Base-by-base conservation (phyloP, 2,797 vertebrate genomes). In the Scleropages formosus region DNA sequence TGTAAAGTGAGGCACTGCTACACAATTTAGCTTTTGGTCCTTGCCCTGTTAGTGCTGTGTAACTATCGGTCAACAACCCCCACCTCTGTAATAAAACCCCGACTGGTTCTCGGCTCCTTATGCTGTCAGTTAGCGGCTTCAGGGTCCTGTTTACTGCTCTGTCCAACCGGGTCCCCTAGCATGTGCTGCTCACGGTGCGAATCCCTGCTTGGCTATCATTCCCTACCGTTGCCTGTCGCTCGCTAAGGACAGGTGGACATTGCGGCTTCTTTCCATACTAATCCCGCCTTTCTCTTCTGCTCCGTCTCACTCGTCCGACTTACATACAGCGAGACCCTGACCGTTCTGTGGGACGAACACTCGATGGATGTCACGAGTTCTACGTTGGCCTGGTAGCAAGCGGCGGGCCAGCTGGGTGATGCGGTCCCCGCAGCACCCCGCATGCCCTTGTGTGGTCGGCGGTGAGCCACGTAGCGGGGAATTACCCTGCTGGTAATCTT, bases 401-500 rank as follows among this genome's bases (percentile, higher is more conserved):
- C 8, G 46, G 10, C 51, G 46, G 69, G 67, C 46, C 20, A 49
- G 26, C 26, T 49, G 47, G 56, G 22, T 24, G 13, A 15, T 27
- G 49, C 51, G 58, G 65, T 58, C 47, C 58, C 24, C 59, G 27
- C 27, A 59, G 4, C 62, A 69, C 53, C 82, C 76, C n/a, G n/a
- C n/a, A n/a, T n/a, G n/a, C n/a, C n/a, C n/a, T 80, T 80, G 82
- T 77, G 82, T 74, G 81, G 11, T 12, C 49, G 18, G 65, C 18
- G 61, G 70, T 47, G 58, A 8, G 22, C 39, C 49, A 73, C 39
- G 64, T 77, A 64, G 39, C 51, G 74, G 72, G 6, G 77, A 72
- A 85, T 87, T 86, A 86, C 85, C 77, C 22, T 75, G 82, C 87
- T 85, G 87, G 86, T 93, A 86, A 85, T 85, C 88, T 93, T 92